Evolutionary conservation across 2,888 invertebrate genomes (phyloP).

Genomic region (Zeuzera pyrina): DNA sequence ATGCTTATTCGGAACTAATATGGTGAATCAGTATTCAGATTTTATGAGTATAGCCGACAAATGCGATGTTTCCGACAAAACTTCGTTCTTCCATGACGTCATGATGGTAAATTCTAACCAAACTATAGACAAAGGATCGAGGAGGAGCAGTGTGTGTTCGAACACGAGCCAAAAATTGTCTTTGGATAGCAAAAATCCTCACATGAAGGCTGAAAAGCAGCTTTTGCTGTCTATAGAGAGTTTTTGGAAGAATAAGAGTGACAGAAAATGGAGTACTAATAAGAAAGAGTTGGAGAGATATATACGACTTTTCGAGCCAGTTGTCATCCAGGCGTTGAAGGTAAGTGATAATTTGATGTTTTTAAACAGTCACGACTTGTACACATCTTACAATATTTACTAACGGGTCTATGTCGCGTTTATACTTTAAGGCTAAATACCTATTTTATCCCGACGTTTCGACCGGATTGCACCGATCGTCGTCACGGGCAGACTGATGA

Average conservation of each 20-base stretch:
- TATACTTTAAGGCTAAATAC: no score
- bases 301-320: slow-evolving; percentile 94
- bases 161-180: slow-evolving; percentile 46
- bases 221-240: slow-evolving; percentile 56
- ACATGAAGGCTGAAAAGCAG: slow-evolving; percentile 46
- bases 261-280: slow-evolving; percentile 63
- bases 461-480: no score
- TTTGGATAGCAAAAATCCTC: slow-evolving; percentile 41
- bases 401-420: no score
- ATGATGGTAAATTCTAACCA: slow-evolving; percentile 37
- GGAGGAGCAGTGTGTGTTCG: slow-evolving; percentile 41
- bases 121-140: slow-evolving; percentile 25
- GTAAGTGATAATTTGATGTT: slow-evolving; percentile 41
- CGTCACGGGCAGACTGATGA: no score
- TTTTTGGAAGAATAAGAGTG: slow-evolving; percentile 56
- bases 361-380: no score
- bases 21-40: slow-evolving; percentile 62
- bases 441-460: no score
- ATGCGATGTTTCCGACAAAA: slow-evolving; percentile 10
- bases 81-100: slow-evolving; percentile 42
- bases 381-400: no score
- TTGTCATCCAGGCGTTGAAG: slow-evolving; percentile 94
- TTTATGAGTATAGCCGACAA: slow-evolving; percentile 45
- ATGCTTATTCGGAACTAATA: slow-evolving; percentile 84
- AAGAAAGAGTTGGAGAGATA: slow-evolving; percentile 77